Conservation (phyloP, 2,797 vertebrate genomes). For the Protosalanx chinensis region DNA sequence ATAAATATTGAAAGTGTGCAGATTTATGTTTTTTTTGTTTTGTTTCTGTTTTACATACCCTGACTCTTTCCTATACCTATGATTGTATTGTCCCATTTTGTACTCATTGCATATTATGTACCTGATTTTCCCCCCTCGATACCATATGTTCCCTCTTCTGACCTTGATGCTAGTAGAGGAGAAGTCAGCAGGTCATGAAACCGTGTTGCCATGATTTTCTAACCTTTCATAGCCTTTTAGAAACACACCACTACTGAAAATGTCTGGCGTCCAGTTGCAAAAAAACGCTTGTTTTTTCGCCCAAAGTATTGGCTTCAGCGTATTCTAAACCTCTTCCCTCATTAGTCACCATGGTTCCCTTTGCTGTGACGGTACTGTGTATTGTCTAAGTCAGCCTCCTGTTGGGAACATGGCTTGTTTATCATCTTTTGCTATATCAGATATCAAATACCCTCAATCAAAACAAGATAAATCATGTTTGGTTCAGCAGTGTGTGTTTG, state of each 20-base stretch:
- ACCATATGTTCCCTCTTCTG: conserved; percentile 35
- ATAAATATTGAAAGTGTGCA: conserved; percentile 73
- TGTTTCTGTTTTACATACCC: neutral
- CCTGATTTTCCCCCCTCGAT: conserved; percentile 38
- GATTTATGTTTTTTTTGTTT: conserved; percentile 55
- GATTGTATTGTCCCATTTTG: conserved; percentile 58
- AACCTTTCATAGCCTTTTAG: conserved; percentile 4
- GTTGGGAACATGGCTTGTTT: conserved; percentile 24
- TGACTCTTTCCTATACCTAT: conserved; percentile 44
- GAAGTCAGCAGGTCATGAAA: conserved; percentile 30
- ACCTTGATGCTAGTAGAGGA: conserved; percentile 34
- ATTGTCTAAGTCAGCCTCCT: conserved; percentile 56
- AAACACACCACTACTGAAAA: neutral
- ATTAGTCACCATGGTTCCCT: conserved; percentile 11
- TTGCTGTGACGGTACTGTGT: conserved; percentile 69
- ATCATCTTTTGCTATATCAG: conserved; percentile 20
- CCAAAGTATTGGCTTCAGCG: conserved; percentile 15
- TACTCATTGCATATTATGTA: conserved; percentile 39
- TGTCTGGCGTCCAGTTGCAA: conserved; percentile 34
- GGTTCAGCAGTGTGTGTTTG: neutral
- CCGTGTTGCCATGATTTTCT: conserved; percentile 31
- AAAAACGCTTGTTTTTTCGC: conserved; percentile 14
- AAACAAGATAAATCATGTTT: conserved; percentile 34
- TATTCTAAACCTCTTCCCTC: neutral
- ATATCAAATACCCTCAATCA: conserved; percentile 14